These are phyloP conservation scores for Eupithecia inturbata DNA, from an alignment of 2,888 invertebrate genomes.

Conservation along the genomic window DNA sequence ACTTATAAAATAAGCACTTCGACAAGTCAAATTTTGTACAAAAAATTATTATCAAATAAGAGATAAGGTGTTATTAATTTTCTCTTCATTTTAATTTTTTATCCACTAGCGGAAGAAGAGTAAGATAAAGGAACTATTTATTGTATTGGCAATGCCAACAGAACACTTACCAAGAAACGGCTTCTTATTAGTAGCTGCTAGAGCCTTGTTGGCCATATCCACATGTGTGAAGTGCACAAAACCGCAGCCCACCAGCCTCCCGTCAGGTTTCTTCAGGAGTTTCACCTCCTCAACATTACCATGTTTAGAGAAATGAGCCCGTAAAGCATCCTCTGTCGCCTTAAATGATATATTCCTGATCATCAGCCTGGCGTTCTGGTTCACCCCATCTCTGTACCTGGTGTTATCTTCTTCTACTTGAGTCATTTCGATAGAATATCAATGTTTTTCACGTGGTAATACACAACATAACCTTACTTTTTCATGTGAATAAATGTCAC, in stretches of 20 bases:
- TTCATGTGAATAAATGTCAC: not conserved
- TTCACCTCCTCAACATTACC: constrained; percentile 91
- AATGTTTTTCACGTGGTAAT: constrained; percentile 53
- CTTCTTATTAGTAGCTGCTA: constrained; percentile 87
- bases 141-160: constrained; percentile 3
- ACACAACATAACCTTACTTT: constrained; percentile 57
- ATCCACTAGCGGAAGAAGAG: too few relatives aligned
- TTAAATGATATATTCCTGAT: constrained; percentile 88
- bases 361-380: constrained; percentile 84
- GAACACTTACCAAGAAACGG: constrained; percentile 84
- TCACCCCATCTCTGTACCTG: constrained; percentile 63
- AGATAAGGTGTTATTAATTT: too few relatives aligned
- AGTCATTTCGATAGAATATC: constrained; percentile 48
- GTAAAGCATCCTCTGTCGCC: constrained; percentile 88
- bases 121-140: too few relatives aligned
- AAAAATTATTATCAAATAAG: too few relatives aligned
- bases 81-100: too few relatives aligned
- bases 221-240: constrained; percentile 93
- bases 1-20: too few relatives aligned
- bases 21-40: too few relatives aligned
- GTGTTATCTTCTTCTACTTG: constrained; percentile 57
- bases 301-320: constrained; percentile 88
- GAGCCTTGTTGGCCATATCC: constrained; percentile 91
- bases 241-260: constrained; percentile 92
- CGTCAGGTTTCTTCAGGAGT: constrained; percentile 89